Conservation (phyloP, 2,113 vertebrate genomes). For the Nicator chloris region DNA sequence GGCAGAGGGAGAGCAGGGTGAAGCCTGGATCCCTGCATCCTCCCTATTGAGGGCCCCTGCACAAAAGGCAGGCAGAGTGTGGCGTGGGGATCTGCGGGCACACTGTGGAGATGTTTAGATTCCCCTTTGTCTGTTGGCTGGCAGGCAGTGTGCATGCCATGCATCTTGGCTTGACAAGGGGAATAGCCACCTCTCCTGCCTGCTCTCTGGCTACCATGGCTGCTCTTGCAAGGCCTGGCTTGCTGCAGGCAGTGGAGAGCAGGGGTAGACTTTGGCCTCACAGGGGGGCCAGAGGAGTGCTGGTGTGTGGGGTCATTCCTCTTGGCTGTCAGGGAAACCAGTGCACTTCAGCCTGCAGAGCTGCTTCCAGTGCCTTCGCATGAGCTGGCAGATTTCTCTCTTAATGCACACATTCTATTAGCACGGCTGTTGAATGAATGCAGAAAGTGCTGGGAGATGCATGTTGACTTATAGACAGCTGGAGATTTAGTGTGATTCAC, state of each 20-base stretch:
- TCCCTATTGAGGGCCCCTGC: neutral
- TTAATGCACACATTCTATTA: neutral
- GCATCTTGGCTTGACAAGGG: neutral
- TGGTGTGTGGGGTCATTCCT: neutral
- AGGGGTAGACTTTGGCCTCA: neutral
- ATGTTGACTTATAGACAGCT: neutral
- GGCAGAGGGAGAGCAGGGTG: neutral
- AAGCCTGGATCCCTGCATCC: neutral
- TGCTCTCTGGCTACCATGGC: neutral
- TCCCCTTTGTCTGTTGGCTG: neutral
- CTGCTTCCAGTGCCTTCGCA: neutral
- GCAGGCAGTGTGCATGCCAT: neutral
- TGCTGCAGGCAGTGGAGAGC: fast-evolving
- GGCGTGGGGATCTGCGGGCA: neutral
- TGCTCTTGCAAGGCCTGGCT: fast-evolving
- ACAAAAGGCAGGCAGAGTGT: neutral
- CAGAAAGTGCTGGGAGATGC: neutral
- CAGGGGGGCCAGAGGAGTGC: fast-evolving
- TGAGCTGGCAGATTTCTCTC: neutral
- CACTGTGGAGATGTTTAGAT: neutral
- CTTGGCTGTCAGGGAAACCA: neutral
- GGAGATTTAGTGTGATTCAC: neutral
- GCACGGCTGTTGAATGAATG: neutral
- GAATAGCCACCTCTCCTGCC: neutral
- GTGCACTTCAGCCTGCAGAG: neutral